Evolutionary conservation across 1,140 invertebrate genomes (phyloP).

Genomic region (Eufriesea mexicana): DNA sequence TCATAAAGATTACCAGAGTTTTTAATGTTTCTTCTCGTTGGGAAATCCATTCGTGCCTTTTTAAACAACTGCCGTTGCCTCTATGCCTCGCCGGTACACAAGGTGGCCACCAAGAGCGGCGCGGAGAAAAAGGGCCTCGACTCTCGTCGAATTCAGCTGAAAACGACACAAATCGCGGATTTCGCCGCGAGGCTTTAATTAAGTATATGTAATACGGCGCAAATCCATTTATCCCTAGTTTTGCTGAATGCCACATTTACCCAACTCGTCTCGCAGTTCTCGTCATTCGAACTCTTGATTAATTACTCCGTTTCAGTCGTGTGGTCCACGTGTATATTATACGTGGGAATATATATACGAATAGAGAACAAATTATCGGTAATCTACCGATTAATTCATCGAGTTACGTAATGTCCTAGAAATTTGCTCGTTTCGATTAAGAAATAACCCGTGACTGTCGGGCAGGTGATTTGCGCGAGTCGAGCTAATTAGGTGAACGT

Average conservation of each 20-base stretch:
- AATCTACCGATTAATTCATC: background rate
- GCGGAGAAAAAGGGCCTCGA: too few species aligned
- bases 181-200: background rate
- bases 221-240: background rate
- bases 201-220: background rate
- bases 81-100: background rate
- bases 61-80: background rate
- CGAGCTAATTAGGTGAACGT: background rate
- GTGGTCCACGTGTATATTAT: too few species aligned
- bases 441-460: too few species aligned
- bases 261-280: background rate
- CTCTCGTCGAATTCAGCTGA: background rate
- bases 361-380: background rate
- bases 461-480: background rate
- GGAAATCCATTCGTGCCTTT: slow-evolving; percentile 7
- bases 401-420: background rate
- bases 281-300: background rate
- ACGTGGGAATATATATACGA: background rate
- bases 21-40: slow-evolving; percentile 30
- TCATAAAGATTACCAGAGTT: slow-evolving; percentile 48
- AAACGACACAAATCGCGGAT: background rate
- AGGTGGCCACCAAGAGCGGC: background rate
- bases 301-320: background rate
- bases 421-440: background rate
- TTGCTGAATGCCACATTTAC: background rate